Conservation (phyloP, 1,140 invertebrate species). For the Rhagoletis pomonella region DNA sequence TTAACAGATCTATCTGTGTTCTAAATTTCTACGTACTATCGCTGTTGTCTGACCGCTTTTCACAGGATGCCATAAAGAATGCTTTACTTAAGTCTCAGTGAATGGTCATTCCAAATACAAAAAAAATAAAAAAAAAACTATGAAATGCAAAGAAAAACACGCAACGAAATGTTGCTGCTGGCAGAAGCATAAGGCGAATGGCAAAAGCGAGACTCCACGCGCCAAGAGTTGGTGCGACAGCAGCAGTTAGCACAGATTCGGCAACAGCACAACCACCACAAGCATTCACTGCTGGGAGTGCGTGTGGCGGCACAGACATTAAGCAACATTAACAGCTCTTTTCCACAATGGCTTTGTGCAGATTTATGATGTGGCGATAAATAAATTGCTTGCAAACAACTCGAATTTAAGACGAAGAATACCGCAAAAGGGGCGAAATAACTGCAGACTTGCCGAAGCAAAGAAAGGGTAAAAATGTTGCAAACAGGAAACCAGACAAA, state of each 20-base stretch:
- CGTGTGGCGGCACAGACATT: neutral
- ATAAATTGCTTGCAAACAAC: conserved; percentile 52
- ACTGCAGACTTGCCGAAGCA: neutral
- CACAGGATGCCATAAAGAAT: too few relatives aligned
- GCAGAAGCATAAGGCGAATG: neutral
- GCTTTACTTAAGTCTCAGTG: too few relatives aligned
- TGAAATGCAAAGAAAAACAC: too few relatives aligned
- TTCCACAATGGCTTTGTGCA: conserved; percentile 54
- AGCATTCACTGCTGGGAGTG: neutral
- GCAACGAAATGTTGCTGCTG: neutral
- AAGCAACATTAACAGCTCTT: conserved; percentile 53
- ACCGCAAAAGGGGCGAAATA: neutral
- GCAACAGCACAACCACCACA: neutral
- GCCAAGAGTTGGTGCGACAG: neutral
- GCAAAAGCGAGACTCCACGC: neutral
- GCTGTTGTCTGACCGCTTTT: too few relatives aligned
- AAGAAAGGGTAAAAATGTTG: neutral
- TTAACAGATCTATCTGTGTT: too few relatives aligned
- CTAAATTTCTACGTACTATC: too few relatives aligned
- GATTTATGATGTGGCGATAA: conserved; percentile 55
- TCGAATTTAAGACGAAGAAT: neutral
- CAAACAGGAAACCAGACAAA: too few relatives aligned
- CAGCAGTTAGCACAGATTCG: neutral
- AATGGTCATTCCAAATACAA: too few relatives aligned
- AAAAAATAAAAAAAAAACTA: too few relatives aligned